Percentiles rank a stretch among this genome's conserved stretches.
These are phyloP conservation scores for Parazoanthus darwini DNA, from an alignment of 92 coral and sea anemone species.

Conservation along the genomic window DNA sequence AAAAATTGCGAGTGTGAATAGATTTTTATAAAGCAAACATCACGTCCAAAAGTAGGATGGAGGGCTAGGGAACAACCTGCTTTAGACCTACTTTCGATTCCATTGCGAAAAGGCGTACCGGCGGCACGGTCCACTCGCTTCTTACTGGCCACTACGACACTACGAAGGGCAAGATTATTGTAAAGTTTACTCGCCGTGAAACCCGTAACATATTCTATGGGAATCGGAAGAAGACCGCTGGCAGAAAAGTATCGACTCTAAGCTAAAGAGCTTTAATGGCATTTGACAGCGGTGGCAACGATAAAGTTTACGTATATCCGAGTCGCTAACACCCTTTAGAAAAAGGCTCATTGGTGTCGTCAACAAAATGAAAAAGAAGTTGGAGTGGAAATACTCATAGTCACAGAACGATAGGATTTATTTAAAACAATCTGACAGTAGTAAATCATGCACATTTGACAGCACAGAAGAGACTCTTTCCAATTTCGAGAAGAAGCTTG, in stretches of 20 bases:
- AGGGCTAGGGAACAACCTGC: too few relatives aligned
- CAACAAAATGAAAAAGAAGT: background rate
- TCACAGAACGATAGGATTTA: constrained; percentile 6
- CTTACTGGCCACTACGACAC: background rate
- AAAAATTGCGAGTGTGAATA: too few relatives aligned
- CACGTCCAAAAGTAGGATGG: too few relatives aligned
- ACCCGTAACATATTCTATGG: background rate
- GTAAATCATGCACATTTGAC: constrained; percentile 21
- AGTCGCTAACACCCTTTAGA: background rate
- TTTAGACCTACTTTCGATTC: too few relatives aligned
- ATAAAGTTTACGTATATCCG: background rate
- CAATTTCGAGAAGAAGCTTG: constrained; percentile 26
- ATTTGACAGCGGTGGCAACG: background rate
- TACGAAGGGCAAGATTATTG: background rate
- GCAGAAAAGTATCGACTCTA: background rate
- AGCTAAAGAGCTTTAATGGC: background rate
- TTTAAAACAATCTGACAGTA: background rate
- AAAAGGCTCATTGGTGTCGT: background rate
- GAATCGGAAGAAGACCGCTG: background rate
- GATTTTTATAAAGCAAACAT: too few relatives aligned
- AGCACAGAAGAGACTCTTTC: constrained; percentile 2
- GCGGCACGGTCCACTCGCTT: constrained; percentile 11
- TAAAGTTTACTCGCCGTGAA: constrained; percentile 11
- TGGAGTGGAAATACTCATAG: background rate
- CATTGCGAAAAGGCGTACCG: too few relatives aligned